phyloP scores from a whole-genome alignment of 2,113 vertebrate genomes.

The Hiodon alosoides region DNA sequence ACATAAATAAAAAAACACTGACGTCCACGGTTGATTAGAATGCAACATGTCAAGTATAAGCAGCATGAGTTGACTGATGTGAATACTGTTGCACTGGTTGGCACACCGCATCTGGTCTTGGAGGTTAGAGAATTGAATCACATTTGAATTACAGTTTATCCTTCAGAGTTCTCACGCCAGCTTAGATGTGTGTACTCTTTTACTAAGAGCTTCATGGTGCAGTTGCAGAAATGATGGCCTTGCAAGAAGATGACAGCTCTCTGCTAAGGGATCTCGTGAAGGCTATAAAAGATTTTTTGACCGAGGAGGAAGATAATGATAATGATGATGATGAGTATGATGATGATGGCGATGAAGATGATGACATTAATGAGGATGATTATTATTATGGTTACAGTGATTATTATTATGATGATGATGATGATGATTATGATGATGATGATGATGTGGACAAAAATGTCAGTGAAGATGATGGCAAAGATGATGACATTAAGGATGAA shows the following conservation, averaged over 20 bases:
- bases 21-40: not conserved
- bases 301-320: not conserved
- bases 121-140: not conserved
- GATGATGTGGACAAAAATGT: not conserved
- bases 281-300: not conserved
- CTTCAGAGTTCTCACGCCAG: not conserved
- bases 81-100: not conserved
- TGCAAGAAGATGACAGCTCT: not conserved
- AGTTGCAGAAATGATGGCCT: conserved; percentile 11
- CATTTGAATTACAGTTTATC: not conserved
- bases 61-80: not conserved
- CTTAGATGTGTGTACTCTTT: not conserved
- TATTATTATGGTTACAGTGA: not conserved
- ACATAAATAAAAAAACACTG: not conserved
- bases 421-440: conserved; percentile 11
- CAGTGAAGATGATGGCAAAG: not conserved
- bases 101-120: not conserved
- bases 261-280: not conserved
- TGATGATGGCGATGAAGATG: conserved; percentile 27
- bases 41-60: conserved; percentile 5
- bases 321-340: not conserved
- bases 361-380: conserved; percentile 21
- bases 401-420: conserved; percentile 12
- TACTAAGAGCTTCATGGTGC: conserved; percentile 8
- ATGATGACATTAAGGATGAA: conserved; percentile 6